phyloP scores from a whole-genome alignment of 2,888 invertebrate genomes.

The Caprella mutica region DNA sequence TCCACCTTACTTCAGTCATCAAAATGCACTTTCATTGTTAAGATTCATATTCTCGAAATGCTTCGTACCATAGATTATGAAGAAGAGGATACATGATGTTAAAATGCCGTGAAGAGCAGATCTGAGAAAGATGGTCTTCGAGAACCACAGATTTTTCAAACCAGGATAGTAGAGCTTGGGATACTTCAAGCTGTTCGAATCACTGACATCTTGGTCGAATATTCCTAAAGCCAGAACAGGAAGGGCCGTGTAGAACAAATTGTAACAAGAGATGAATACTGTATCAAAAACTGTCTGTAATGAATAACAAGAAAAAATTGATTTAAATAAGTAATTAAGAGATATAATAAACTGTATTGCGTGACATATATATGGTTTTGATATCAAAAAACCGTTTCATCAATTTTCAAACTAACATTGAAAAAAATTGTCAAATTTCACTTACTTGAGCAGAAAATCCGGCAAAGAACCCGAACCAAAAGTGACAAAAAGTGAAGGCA shows the following conservation, averaged over 20 bases:
- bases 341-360: too few species aligned
- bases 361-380: too few species aligned
- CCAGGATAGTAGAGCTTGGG: conserved; percentile 94
- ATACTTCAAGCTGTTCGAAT: conserved; percentile 75
- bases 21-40: background rate
- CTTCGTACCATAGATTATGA: conserved; percentile 79
- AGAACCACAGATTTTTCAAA: conserved; percentile 83
- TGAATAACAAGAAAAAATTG: too few species aligned
- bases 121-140: conserved; percentile 90
- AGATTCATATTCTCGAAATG: too few species aligned
- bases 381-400: background rate
- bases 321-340: too few species aligned
- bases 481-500: conserved; percentile 97
- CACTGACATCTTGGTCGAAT: conserved; percentile 83
- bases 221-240: conserved; percentile 93
- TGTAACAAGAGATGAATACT: conserved; percentile 98
- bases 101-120: conserved; percentile 93
- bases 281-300: conserved; percentile 98
- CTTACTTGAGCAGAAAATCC: conserved; percentile 97
- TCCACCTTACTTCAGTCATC: background rate
- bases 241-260: conserved; percentile 95
- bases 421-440: conserved; percentile 3
- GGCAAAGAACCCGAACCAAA: conserved; percentile 99
- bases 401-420: background rate
- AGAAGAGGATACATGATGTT: conserved; percentile 88